Base-by-base conservation (phyloP, 1,140 invertebrate genomes). In the Penaeus japonicus region DNA sequence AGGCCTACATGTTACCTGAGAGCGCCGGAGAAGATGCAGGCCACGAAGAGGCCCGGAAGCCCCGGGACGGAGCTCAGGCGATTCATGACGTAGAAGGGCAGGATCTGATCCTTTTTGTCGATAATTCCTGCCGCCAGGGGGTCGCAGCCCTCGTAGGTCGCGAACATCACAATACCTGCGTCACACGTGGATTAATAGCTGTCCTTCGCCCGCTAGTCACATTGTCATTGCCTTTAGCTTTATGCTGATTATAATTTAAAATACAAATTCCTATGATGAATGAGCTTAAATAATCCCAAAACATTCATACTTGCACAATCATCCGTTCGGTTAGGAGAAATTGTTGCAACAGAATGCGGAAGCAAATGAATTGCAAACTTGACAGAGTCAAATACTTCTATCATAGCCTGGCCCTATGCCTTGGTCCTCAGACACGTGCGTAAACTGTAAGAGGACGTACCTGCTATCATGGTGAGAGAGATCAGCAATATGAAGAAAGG, bases 401-500 rank as follows among this genome's bases (percentile, higher is more conserved):
- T 57, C 0, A 30, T 22, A 20, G 55, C 24, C 18, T 10, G 18
- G 15, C 22, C 15, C 24, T 59, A 39, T 24, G 10, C 1, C 1
- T 20, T 12, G 10, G 10, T 57, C 20, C 24, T 27, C 15, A 27
- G n/a, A 27, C 35, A 30, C 54, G 22, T 30, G 27, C 27, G 2
- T 20, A 17, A 22, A 15, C 20, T 82, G n/a, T 57, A 24, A 24
- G 10, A 20, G 12, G 20, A n/a, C 75, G 12, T 32, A 65, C 75
- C 84, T 79, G 75, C 75, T 15, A 79, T 10, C 84, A 78, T 62
- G 53, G 73, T 78, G 70, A 85, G 84, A 27, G 84, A 86, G 55
- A 86, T 86, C 20, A 86, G 84, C 54, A 79, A 30, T 35, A 79
- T 86, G 84, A 86, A 86, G 84, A 86, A 86, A 7, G 84, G 84